A percentile compares a stretch with the other conserved stretches of the same genome.
Evolutionary conservation across 1,140 invertebrate genomes (phyloP).

Genomic region (Lepidurus couesii): DNA sequence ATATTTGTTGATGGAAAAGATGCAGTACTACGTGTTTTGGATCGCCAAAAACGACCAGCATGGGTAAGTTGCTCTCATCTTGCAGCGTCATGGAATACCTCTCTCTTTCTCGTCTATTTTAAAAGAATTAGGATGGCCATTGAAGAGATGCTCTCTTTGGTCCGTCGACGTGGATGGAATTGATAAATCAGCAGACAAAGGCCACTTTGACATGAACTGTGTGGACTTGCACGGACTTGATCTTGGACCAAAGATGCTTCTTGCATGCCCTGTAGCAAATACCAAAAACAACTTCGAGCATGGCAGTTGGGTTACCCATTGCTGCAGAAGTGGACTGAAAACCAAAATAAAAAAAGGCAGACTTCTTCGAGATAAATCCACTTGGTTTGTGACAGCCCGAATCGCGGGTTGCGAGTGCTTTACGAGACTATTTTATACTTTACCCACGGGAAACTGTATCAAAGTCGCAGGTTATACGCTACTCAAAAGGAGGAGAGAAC

Average conservation of each 20-base stretch:
- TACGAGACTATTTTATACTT: conserved; percentile 2
- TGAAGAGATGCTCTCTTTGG: background rate
- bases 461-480: background rate
- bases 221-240: background rate
- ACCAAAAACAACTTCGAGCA: background rate
- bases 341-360: background rate
- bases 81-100: background rate
- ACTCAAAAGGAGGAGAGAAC: background rate
- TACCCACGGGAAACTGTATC: background rate
- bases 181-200: conserved; percentile 2
- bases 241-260: background rate
- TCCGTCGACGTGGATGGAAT: background rate
- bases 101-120: background rate
- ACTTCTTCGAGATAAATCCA: background rate
- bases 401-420: background rate
- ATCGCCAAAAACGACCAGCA: background rate
- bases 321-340: background rate
- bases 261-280: background rate
- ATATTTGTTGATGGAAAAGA: too few relatives aligned
- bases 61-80: background rate
- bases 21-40: background rate
- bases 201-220: conserved; percentile 19
- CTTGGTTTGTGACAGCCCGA: conserved; percentile 12
- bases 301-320: background rate
- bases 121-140: background rate